Evolutionary conservation across 1,140 invertebrate genomes (phyloP).

Genomic region (Drosophila biarmipes): DNA sequence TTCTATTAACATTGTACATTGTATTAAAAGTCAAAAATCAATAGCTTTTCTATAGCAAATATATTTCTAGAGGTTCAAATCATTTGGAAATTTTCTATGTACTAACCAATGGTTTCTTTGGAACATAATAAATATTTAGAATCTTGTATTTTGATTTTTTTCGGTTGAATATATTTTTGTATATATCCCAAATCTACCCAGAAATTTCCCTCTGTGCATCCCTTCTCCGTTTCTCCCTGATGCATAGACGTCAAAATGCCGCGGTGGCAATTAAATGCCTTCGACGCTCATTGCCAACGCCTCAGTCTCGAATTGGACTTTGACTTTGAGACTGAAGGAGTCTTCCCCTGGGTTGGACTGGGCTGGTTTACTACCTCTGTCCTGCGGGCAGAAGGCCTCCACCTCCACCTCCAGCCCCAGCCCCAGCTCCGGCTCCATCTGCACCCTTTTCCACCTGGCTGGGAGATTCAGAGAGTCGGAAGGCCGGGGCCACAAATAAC

Average conservation of each 20-base stretch:
- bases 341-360: not conserved
- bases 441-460: constrained; percentile 22
- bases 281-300: constrained; percentile 68
- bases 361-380: constrained; percentile 24
- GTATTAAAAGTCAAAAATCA: too few species aligned
- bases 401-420: too few species aligned
- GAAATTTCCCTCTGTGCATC: constrained; percentile 6
- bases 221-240: constrained; percentile 36
- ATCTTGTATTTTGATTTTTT: too few species aligned
- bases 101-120: too few species aligned
- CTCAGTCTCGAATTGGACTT: constrained; percentile 38
- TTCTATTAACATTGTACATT: too few species aligned
- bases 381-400: constrained; percentile 7
- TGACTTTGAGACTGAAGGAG: constrained; percentile 2
- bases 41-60: too few species aligned
- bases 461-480: not conserved
- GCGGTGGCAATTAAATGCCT: constrained; percentile 80
- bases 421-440: too few species aligned
- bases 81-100: too few species aligned
- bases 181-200: not conserved
- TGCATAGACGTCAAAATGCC: constrained; percentile 68
- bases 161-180: too few species aligned
- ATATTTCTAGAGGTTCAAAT: too few species aligned
- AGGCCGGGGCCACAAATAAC: constrained; percentile 68
- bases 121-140: too few species aligned